Evolutionary conservation across 2,888 invertebrate species (phyloP).

Genomic region (Cryptops parisi): DNA sequence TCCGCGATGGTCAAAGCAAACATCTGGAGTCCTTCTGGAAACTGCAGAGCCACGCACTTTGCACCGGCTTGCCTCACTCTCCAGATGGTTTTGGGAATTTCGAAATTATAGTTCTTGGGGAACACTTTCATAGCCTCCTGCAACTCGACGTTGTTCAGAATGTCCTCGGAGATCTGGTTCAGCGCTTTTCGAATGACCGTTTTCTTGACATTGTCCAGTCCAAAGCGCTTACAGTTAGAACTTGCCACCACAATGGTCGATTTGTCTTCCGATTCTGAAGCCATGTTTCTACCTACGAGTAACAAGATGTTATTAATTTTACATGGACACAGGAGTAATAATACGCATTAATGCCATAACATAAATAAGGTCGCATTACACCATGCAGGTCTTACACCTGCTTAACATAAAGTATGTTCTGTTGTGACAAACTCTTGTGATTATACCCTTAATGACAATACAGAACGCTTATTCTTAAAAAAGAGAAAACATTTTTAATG

Average conservation of each 20-base stretch:
- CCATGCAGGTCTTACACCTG: too few species aligned
- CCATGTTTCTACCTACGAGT: too few species aligned
- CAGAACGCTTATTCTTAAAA: too few species aligned
- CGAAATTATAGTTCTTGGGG: slow-evolving; percentile 94
- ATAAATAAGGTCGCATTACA: too few species aligned
- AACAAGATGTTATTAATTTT: too few species aligned
- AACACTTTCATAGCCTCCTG: slow-evolving; percentile 56
- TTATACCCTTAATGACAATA: too few species aligned
- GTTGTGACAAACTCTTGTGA: too few species aligned
- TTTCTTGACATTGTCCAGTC: neutral
- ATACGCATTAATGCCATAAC: too few species aligned
- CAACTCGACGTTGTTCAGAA: slow-evolving; percentile 56
- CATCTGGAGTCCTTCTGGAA: slow-evolving; percentile 89
- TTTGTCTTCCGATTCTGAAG: too few species aligned
- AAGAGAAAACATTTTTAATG: too few species aligned
- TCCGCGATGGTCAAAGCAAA: slow-evolving; percentile 87
- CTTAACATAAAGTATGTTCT: too few species aligned
- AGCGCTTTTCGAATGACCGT: slow-evolving; percentile 26
- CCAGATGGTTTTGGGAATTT: slow-evolving; percentile 96
- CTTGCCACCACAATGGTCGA: slow-evolving; percentile 3
- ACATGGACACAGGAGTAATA: too few species aligned
- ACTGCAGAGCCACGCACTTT: slow-evolving; percentile 81
- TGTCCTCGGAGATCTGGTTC: slow-evolving; percentile 65
- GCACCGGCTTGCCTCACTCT: slow-evolving; percentile 68
- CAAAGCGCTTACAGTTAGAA: slow-evolving; percentile 6